Base-by-base conservation (phyloP, 2,888 invertebrate species). In the Athalia cordata region DNA sequence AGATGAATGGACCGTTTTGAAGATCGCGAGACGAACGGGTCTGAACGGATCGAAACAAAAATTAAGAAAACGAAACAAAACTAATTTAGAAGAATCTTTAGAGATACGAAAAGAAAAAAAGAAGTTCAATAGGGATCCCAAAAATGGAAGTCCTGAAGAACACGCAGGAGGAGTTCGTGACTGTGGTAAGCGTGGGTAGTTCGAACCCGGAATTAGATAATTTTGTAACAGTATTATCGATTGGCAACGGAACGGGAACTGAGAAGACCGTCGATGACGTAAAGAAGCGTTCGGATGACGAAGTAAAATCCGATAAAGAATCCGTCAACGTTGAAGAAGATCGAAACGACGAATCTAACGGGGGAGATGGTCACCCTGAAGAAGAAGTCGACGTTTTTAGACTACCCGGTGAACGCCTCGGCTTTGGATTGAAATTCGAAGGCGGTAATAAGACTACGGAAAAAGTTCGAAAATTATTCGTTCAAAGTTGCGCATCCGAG, bases 361-460 rank as follows among this genome's bases (percentile, higher is more conserved):
- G 81, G 13, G 81, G 79, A 82, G 88, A 85, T 77, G 87, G 80
- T 89, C 92, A 83, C 89, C 91, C 81, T 91, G 93, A 82, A 91
- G 96, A 96, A 84, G 94, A 95, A 86, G 95, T 98, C 57, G 92
- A 94, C 77, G 95, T 98, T 74, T 96, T 95, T 84, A 93, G 98
- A 82, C 93, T 98, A 77, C 96, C 97, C 0, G 98, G 98, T 0
- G 98, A 98, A 87, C 93, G 97, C 59, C 92, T 98, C 6, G 98
- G 98, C 1, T 95, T 98, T 86, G 97, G 97, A 0, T 91, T 98
- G 0, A 97, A 97, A 88, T 97, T 98, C 87, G 97, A 98, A 91
- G 97, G 97, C 62, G 97, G 97, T 11, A 95, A 95, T 59, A 95
- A 96, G 83, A 95, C 95, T 55, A 93, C 93, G 8, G 96, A 97